phyloP scores from a whole-genome alignment of 2,797 vertebrate genomes.

The Numenius phaeopus region DNA sequence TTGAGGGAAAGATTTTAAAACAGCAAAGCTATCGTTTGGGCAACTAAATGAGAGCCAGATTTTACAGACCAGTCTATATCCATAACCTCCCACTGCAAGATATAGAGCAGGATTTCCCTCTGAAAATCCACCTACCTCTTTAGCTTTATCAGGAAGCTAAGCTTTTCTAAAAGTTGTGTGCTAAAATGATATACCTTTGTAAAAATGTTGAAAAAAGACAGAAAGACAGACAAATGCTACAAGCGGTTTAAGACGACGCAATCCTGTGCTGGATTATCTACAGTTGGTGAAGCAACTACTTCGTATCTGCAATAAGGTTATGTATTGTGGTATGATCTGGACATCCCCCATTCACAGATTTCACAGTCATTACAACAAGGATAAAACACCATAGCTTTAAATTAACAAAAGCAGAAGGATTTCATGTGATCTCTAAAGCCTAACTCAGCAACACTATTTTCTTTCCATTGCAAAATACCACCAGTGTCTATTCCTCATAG shows the following conservation, averaged over 20 bases:
- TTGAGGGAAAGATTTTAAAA: neutral
- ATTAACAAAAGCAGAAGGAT: neutral
- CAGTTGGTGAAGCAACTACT: neutral
- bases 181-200: neutral
- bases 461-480: neutral
- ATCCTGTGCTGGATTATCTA: neutral
- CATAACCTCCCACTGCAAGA: neutral
- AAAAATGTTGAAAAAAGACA: neutral
- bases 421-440: neutral
- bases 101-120: neutral
- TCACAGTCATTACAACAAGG: neutral
- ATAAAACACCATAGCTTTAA: neutral
- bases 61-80: neutral
- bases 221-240: neutral
- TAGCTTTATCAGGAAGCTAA: neutral
- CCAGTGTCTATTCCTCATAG: neutral
- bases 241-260: fast-evolving
- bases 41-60: neutral
- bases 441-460: neutral
- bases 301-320: neutral
- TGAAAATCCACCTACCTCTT: neutral
- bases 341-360: neutral
- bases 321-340: neutral
- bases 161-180: neutral
- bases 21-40: neutral